Evolutionary conservation across 1,140 invertebrate species (phyloP).

Genomic region (Copidosoma floridanum): DNA sequence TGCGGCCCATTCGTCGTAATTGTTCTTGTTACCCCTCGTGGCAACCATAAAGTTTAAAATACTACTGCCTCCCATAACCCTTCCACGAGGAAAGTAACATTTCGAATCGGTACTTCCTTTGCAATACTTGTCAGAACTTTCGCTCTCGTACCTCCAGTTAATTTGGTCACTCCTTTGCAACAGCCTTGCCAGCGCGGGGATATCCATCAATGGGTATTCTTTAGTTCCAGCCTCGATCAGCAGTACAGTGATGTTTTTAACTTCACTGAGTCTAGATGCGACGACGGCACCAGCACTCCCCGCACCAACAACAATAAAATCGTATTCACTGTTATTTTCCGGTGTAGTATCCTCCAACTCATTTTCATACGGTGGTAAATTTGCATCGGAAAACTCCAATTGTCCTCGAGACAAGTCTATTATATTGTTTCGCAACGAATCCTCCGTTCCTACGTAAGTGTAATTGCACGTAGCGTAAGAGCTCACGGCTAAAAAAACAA

Average conservation of each 20-base stretch:
- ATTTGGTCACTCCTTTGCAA: neutral
- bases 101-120: conserved; percentile 56
- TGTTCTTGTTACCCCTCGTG: conserved; percentile 76
- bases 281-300: conserved; percentile 78
- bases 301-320: conserved; percentile 64
- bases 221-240: conserved; percentile 69
- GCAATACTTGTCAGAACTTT: conserved; percentile 40
- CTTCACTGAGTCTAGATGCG: conserved; percentile 66
- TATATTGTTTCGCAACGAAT: neutral
- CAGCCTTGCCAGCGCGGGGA: conserved; percentile 59
- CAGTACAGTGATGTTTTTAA: conserved; percentile 61
- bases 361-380: neutral
- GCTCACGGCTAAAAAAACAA: neutral
- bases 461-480: too few relatives aligned
- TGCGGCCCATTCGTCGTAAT: conserved; percentile 88
- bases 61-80: conserved; percentile 84
- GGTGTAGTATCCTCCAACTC: neutral
- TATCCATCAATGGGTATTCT: conserved; percentile 61
- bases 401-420: neutral
- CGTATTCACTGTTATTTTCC: neutral
- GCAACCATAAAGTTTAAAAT: conserved; percentile 96
- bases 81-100: conserved; percentile 83
- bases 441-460: too few relatives aligned
- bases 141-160: neutral
- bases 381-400: neutral